Evolutionary conservation across 2,113 vertebrate species (phyloP), one percentile per base, ranked within the genome.

Genomic region (Motacilla tschutschensis): DNA sequence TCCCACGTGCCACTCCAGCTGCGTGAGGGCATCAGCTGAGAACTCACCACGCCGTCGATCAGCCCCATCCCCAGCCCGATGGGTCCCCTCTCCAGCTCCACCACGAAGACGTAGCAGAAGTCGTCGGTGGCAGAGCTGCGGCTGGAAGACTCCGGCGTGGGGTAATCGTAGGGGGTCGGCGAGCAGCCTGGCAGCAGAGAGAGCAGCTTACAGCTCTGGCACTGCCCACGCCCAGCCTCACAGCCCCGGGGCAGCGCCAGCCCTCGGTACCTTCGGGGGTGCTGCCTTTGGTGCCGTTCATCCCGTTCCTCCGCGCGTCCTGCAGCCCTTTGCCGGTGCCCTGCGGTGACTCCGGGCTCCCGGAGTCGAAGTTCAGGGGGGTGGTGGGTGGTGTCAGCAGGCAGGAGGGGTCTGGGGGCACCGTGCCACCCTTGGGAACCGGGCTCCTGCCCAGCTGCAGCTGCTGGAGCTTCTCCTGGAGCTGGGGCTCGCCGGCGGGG

Each of bases 51-150:
- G 33, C 99, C 99, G 0, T 99, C 98, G 0, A 99, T 99, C 82
- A 99, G 98, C 93, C 99, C 99, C 98, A 99, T 99, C 17, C 99
- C 99, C 83, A 99, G 97, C 90, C 99, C 99, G 0, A 97, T 97
- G 40, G 98, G 98, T 85, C 99, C 98, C 47, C 98, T 98, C 94
- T 98, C 98, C 95, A 99, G 97, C 94, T 99, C 99, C 97, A 99
- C 98, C 97, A 97, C 96, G 69, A 99, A 99, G 91, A 98, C 97
- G 36, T 97, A 98, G 98, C 98, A 98, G 94, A 98, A 98, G 91
- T 98, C 98, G 9, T 98, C 98, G 1, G 98, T 95, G 89, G 96
- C 96, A 79, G 97, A 97, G 96, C 97, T 97, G 89, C 94, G 92
- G 96, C 97, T 95, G 86, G 97, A 98, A 76, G 97, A 96, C 41